These are phyloP conservation scores for Tympanuchus pallidicinctus DNA, from an alignment of 2,113 vertebrate species.

Conservation along the genomic window DNA sequence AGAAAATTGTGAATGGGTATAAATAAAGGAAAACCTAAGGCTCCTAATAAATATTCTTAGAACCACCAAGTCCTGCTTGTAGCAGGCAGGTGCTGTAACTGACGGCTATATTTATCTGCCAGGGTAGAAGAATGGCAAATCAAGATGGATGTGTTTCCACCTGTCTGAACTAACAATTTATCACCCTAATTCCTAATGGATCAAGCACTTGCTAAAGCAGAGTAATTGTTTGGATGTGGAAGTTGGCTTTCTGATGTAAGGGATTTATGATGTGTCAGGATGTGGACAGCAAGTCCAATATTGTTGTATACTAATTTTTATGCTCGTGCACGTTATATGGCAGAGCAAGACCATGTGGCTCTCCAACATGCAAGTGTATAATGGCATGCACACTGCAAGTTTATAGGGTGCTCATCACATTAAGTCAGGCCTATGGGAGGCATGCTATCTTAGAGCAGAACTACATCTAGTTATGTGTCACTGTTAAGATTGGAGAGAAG, in stretches of 20 bases:
- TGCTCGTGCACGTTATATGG: neutral
- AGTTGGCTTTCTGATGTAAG: neutral
- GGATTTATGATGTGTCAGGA: neutral
- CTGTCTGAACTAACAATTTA: neutral
- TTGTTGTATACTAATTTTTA: constrained; percentile 1
- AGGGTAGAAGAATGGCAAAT: neutral
- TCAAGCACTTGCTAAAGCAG: constrained; percentile 15
- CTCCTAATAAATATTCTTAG: neutral
- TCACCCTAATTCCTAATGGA: constrained; percentile 9
- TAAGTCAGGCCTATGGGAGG: neutral
- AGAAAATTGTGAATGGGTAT: neutral
- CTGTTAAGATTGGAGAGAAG: neutral
- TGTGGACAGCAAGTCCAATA: neutral
- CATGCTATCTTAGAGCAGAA: neutral
- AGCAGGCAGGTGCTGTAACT: neutral
- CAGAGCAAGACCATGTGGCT: neutral
- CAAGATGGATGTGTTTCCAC: constrained; percentile 3
- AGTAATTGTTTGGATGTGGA: constrained; percentile 24
- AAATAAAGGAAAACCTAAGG: neutral
- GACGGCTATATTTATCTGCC: neutral
- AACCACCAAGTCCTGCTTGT: neutral
- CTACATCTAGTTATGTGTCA: neutral
- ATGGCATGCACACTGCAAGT: neutral
- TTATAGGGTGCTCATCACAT: neutral
- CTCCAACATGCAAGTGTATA: neutral